Percentiles rank a stretch among this genome's conserved stretches.
phyloP scores from a whole-genome alignment of 1,140 invertebrate genomes.

The Brachystomella parvula region DNA sequence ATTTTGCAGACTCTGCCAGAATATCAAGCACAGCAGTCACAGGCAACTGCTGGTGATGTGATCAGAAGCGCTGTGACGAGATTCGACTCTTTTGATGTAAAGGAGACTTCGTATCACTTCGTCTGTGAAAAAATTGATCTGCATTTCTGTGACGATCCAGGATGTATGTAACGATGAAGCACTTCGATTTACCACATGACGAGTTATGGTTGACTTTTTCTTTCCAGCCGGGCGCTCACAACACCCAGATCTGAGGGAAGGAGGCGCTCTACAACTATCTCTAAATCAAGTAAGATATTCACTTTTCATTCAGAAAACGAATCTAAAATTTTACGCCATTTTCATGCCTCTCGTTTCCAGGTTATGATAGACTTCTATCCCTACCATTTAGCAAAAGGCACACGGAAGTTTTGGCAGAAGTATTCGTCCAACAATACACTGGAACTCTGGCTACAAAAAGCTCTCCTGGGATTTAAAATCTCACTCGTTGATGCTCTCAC shows the following conservation, averaged over 20 bases:
- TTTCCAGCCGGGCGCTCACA: slow-evolving; percentile 65
- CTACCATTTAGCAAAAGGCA: slow-evolving; percentile 81
- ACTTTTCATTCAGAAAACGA: background rate
- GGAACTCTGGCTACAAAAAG: slow-evolving; percentile 64
- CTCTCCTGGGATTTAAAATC: slow-evolving; percentile 58
- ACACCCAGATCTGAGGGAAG: slow-evolving; percentile 73
- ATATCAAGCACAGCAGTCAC: slow-evolving; percentile 66
- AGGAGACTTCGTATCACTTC: slow-evolving; percentile 96
- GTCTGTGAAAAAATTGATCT: slow-evolving; percentile 87
- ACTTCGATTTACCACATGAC: background rate
- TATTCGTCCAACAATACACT: slow-evolving; percentile 56
- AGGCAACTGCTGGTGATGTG: slow-evolving; percentile 42
- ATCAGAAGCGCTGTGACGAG: slow-evolving; percentile 53
- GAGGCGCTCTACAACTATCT: slow-evolving; percentile 88
- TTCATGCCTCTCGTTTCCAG: slow-evolving; percentile 44
- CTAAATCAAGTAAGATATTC: slow-evolving; percentile 47
- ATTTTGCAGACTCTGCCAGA: slow-evolving; percentile 60
- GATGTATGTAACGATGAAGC: slow-evolving; percentile 51
- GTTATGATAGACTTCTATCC: slow-evolving; percentile 95
- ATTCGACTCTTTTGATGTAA: slow-evolving; percentile 84
- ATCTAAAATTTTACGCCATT: background rate
- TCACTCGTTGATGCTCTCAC: slow-evolving; percentile 38
- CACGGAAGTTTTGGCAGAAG: slow-evolving; percentile 77
- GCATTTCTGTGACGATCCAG: slow-evolving; percentile 93
- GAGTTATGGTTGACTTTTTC: slow-evolving; percentile 17